Base-by-base conservation (phyloP, 2,797 vertebrate species). In the Aplochiton taeniatus region DNA sequence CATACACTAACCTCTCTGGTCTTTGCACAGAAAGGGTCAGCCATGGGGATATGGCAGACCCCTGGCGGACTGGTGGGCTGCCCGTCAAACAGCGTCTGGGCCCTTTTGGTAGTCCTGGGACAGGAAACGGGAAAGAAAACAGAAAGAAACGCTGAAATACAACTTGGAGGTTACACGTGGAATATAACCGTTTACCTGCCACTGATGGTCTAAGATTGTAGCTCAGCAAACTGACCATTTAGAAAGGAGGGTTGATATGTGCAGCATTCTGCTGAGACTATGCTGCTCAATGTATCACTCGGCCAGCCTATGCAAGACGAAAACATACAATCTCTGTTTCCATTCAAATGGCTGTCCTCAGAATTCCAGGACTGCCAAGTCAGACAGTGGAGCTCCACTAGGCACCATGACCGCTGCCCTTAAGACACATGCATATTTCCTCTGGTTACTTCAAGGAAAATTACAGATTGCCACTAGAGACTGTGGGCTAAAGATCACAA, bases 1-100 rank as follows among this genome's bases (percentile, higher is more conserved):
- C 31, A 31, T 31, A 31, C 46, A 90, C 93, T 66, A 56, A 96
- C 98, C 92, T 96, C 94, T 93, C 97, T 94, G 18, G 96, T 98
- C 89, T 91, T 93, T 78, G 85, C 88, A 83, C 98, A 99, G 91
- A 99, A 99, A 0, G 98, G 97, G 61, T 98, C 97, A 8, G 95
- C 95, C 95, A 97, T 95, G 50, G 96, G 93, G 80, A 99, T 91
- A 75, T 99, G 98, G 85, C 94, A 94, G 9, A 99, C 96, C 62
- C 97, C 98, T 18, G 88, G 57, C 54, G 93, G 90, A 78, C 88
- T 89, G 50, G 86, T 83, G 68, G 87, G 80, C 42, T 89, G 90
- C 2, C 96, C 96, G 4, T 98, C 96, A 1, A 94, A 95, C 60
- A 99, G 92, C 0, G 96, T 96, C 87, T 95, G 95, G 54, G 89